Evolutionary conservation across 2,797 vertebrate genomes (phyloP).

Genomic region (Ataeniobius toweri): DNA sequence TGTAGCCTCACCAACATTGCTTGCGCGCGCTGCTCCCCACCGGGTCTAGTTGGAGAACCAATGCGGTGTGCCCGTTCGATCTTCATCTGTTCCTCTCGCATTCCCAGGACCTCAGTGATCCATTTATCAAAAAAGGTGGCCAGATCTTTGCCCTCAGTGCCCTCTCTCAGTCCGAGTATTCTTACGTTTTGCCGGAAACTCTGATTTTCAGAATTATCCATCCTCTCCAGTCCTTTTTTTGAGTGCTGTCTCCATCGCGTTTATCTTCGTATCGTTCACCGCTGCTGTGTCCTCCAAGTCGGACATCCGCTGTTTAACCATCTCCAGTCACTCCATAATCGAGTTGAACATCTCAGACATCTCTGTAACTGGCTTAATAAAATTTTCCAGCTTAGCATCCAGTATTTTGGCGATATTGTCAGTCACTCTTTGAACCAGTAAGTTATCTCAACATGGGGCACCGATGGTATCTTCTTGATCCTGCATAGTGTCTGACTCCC

Average conservation of each 20-base stretch:
- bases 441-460: no score
- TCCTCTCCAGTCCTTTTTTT: neutral
- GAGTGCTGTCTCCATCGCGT: neutral
- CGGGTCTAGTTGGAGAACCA: neutral
- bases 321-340: neutral
- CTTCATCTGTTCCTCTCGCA: neutral
- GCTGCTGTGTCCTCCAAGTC: neutral
- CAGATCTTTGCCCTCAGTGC: neutral
- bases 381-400: neutral
- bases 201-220: conserved; percentile 1
- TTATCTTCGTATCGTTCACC: no score
- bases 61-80: neutral
- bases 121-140: neutral
- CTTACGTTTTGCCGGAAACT: neutral
- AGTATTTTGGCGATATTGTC: neutral
- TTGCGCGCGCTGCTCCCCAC: neutral
- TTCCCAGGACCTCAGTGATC: neutral
- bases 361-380: neutral
- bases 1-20: neutral
- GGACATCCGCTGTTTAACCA: neutral
- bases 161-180: conserved; percentile 13
- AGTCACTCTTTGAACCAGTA: neutral
- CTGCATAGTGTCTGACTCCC: no score
- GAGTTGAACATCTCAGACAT: neutral
- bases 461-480: no score